Evolutionary conservation across 2,797 vertebrate species (phyloP), one percentile per base, ranked within the genome.

Genomic region (Sebastes jordani): DNA sequence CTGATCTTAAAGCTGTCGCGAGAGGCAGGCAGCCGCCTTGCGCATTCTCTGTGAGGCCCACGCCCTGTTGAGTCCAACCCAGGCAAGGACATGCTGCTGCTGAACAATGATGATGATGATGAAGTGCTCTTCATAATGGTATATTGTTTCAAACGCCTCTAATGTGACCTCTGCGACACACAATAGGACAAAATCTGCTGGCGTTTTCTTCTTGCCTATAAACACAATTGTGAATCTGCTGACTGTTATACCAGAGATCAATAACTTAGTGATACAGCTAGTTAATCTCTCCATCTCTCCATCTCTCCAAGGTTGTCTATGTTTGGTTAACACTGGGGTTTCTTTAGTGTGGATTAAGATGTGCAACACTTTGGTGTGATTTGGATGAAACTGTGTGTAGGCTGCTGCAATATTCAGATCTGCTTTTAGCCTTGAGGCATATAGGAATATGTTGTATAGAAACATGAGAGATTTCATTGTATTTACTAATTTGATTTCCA

Each of bases 41-140:
- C 93, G 95, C 94, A 95, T 91, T 93, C 89, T 92, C 93, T 20
- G 82, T 80, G 78, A 96, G 96, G 95, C 96, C 96, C 94, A 96
- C 96, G 96, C 96, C 96, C 96, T 95, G 91, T 86, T 88, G 92
- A 88, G 89, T 91, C 84, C 87, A 86, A 32, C 82, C 82, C 82
- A 77, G 78, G 75, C 91, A 89, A 89, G 82, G 88, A 18, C 42
- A 46, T 46, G 84, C 89, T 42, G 38, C 10, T 86, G 88, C 89
- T 73, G 81, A 93, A 89, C 89, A 86, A 80, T 73, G 89, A 82
- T 89, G 13, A 42, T 42, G 38, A 42, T 42, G 38, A 42, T 42
- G 78, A 85, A 86, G 80, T 79, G 76, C 42, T 4, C 10, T 63
- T 71, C 56, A 56, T 79, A 25, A 11, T 14, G 22, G 54, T 67